Evolutionary conservation across 2,797 vertebrate genomes (phyloP), one percentile per base, ranked within the genome.

Genomic region (Etheostoma nigrum): DNA sequence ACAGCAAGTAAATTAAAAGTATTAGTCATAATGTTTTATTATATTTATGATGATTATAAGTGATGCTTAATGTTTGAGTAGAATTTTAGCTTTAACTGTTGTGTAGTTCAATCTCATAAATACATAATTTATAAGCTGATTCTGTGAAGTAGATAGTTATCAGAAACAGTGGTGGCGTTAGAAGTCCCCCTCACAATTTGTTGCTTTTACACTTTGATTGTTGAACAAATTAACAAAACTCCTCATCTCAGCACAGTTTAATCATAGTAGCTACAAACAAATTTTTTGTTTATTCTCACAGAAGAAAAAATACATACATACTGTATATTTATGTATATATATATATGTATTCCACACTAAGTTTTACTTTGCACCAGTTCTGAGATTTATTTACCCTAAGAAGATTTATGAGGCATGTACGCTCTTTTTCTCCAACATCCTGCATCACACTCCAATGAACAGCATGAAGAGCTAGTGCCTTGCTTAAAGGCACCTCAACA

Each of bases 341-440:
- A 58, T 21, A 18, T 1, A 23, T 14, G 2, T 33, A 16, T 18
- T 36, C 33, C 33, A 25, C 33, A 36, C 36, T 11, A 52, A 45
- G 21, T 62, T n/a, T 72, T 18, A n/a, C 48, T n/a, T 4, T 52
- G 45, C 4, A 1, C 27, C 45, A 42, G 18, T 30, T 30, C 36
- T 53, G 49, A 9, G 2, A n/a, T 68, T 54, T 67, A 54, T 61
- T 75, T 40, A 33, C 30, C 44, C 36, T 11, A 25, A 52, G 58
- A 53, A 47, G 52, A 64, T 72, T 62, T 63, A 63, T n/a, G 75
- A 40, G 48, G 18, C 15, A 2, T 52, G 21, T 21, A 2, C 1
- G 4, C 48, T 27, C 21, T 42, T 25, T 42, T 42, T 40, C 23
- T 1, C 45, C 14, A 51, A 33, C 45, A 5, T 53, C 40, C 53